These are phyloP conservation scores for Cecropterus lyciades DNA, from an alignment of 1,140 invertebrate species.

Conservation along the genomic window DNA sequence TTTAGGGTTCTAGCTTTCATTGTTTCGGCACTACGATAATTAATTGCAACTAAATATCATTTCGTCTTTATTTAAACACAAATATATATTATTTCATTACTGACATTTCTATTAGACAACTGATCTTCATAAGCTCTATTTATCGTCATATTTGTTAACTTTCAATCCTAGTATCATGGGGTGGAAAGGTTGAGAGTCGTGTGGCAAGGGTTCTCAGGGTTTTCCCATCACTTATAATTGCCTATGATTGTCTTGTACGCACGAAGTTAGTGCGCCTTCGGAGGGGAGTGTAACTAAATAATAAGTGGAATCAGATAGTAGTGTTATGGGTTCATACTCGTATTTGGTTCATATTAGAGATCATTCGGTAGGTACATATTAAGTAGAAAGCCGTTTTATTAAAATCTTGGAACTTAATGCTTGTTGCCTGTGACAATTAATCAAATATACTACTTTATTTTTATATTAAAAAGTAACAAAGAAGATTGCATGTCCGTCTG, in stretches of 20 bases:
- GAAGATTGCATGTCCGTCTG: too few species aligned
- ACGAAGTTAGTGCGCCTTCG: slow-evolving; percentile 21
- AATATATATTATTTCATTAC: background rate
- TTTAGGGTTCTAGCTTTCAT: too few species aligned
- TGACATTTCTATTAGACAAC: background rate
- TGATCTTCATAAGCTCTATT: slow-evolving; percentile 1
- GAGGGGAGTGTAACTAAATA: slow-evolving; percentile 43
- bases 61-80: background rate
- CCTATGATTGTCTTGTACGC: slow-evolving; percentile 50
- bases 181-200: slow-evolving; percentile 29
- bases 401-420: too few species aligned
- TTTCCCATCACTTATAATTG: slow-evolving; percentile 45
- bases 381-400: too few species aligned
- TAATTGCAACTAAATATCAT: too few species aligned
- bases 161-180: slow-evolving; percentile 14
- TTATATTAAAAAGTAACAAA: too few species aligned
- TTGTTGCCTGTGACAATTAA: too few species aligned
- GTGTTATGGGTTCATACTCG: too few species aligned
- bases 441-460: too few species aligned
- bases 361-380: background rate
- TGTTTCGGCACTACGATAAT: too few species aligned
- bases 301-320: slow-evolving; percentile 25
- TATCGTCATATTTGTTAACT: slow-evolving; percentile 18
- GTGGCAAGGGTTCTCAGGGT: slow-evolving; percentile 12
- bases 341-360: background rate